Evolutionary conservation across 1,140 invertebrate genomes (phyloP).

Genomic region (Trinorchestia longiramus): DNA sequence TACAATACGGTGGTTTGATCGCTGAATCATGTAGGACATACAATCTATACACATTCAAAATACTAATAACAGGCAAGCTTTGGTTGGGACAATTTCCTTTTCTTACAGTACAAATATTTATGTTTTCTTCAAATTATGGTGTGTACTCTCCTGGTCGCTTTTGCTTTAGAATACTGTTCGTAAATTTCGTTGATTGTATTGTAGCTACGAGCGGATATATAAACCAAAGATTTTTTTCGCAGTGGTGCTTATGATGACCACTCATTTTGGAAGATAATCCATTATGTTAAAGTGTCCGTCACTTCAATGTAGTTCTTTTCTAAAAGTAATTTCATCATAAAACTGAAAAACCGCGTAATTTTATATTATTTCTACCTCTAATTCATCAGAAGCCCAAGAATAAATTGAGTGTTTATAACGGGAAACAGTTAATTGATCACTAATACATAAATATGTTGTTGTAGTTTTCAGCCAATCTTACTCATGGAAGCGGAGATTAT

Average conservation of each 20-base stretch:
- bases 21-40: no score
- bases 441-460: no score
- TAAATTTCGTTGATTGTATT: not conserved
- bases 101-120: slow-evolving; percentile 53
- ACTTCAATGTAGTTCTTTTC: slow-evolving; percentile 46
- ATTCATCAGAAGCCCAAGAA: no score
- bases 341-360: not conserved
- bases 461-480: no score
- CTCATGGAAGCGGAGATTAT: no score
- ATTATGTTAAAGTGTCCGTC: slow-evolving; percentile 42
- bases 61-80: not conserved
- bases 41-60: not conserved
- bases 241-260: slow-evolving; percentile 44
- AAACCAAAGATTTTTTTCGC: slow-evolving; percentile 48
- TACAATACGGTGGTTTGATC: no score
- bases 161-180: slow-evolving; percentile 21
- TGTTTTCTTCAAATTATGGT: slow-evolving; percentile 12
- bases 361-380: not conserved
- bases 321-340: slow-evolving; percentile 43
- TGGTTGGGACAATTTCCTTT: slow-evolving; percentile 6
- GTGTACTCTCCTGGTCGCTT: slow-evolving; percentile 18
- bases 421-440: no score
- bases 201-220: slow-evolving; percentile 30
- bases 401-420: no score
- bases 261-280: slow-evolving; percentile 35